Evolutionary conservation across 2,113 vertebrate genomes (phyloP), one percentile per base, ranked within the genome.

Genomic region (Takifugu flavidus): DNA sequence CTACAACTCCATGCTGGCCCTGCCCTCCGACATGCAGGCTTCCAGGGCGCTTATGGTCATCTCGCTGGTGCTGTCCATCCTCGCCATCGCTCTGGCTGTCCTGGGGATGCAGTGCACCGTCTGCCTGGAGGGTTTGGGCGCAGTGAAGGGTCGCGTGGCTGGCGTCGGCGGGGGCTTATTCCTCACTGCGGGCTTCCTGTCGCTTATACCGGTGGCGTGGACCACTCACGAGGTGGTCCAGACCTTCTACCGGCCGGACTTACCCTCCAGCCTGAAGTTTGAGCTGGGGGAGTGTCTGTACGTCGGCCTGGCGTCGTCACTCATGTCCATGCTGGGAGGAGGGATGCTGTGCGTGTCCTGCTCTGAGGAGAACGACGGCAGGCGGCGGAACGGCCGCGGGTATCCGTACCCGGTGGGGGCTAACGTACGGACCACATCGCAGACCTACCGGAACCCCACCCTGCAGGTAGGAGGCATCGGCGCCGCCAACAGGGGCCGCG

Each of bases 11-110:
- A 90, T 98, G 78, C 90, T 99, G 62, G 93, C 92, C 25, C 87
- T 98, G 63, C 88, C 94, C 0, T 8, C 92, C 0, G 92, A 99
- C 60, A 56, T 95, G 65, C 96, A 98, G 82, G 93, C 92, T 0
- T 93, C 96, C 2, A 93, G 97, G 1, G 95, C 94, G 12, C 89
- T 99, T 79, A 98, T 99, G 97, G 93, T 96, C 75, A 90, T 95
- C 57, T 98, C 96, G 5, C 63, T 93, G 0, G 89, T 94, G 2
- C n/a, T 96, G 54, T 96, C 95, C 0, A 56, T 90, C 10, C 56
- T 97, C 4, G 94, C 91, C 28, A 83, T 93, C 7, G 74, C 89
- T 6, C 13, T 94, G 57, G 77, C 93, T 0, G 67, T 89, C 2
- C 50, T 92, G 56, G 97, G 96, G 57, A 96, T 99, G 97, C 93